Evolutionary conservation across 2,797 vertebrate species (phyloP), one percentile per base, ranked within the genome.

Genomic region (Psittacula echo): DNA sequence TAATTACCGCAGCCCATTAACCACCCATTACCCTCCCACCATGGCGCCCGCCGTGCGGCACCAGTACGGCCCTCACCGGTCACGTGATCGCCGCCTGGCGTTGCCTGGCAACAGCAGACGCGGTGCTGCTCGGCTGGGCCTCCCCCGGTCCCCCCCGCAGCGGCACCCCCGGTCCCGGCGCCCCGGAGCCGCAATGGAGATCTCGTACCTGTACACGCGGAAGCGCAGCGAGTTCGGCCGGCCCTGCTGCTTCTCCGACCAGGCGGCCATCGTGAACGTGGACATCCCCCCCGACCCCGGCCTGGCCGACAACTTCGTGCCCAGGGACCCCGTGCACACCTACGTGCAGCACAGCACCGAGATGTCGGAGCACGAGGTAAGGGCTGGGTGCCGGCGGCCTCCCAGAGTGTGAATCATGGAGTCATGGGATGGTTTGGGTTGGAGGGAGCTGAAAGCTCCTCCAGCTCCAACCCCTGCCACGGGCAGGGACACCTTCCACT

Each of bases 151-250:
- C 34, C 34, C 34, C 34, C 34, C 34, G 34, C 34, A 34, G 34
- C 34, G 34, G 34, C 34, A 34, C 34, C 32, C 54, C 51, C 27
- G 51, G 32, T 37, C 37, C 37, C 37, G 37, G 9, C 37, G 37
- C 37, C 37, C 51, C 27, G 51, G 32, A 3, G 32, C 64, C 13
- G 1, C 64, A 77, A 99, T 99, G 99, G 99, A 99, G 96, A 98
- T 99, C 34, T 97, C 98, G 24, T 97, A 98, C 1, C 98, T 99
- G 26, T 99, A 99, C 77, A 68, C 98, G 3, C 98, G 98, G 95
- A 98, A 98, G 87, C 99, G 99, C 87, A 97, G 96, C 1, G 98
- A 99, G 56, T 99, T 99, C 13, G 99, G 99, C 18, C 98, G 99
- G 1, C 99, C 98, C 27, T 98, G 98, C 95, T 97, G 84, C 70